Conservation (phyloP, 2,888 invertebrate species). For the Mycalesis mineus region DNA sequence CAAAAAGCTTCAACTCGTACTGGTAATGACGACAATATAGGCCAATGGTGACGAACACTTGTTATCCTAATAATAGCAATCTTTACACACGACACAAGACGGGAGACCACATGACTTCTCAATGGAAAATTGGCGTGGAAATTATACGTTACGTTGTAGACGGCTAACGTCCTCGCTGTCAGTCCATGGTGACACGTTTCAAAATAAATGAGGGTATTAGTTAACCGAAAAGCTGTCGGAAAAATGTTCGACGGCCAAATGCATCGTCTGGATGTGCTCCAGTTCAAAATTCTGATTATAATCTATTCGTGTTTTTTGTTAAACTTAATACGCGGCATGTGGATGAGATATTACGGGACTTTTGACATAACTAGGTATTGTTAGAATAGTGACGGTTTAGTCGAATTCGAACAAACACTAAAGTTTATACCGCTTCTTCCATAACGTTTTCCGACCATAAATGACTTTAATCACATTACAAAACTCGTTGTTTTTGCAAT, state of each 20-base stretch:
- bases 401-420: no score
- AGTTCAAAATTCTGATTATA: not conserved
- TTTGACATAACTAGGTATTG: no score
- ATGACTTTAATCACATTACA: no score
- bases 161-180: slow-evolving; percentile 20
- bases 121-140: slow-evolving; percentile 22
- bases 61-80: slow-evolving; percentile 3
- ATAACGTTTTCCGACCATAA: no score
- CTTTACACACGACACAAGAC: not conserved
- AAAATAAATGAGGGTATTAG: slow-evolving; percentile 28
- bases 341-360: no score
- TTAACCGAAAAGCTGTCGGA: slow-evolving; percentile 11
- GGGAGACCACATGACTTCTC: slow-evolving; percentile 13
- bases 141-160: slow-evolving; percentile 16
- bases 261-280: not conserved
- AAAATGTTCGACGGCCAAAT: not conserved
- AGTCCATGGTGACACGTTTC: slow-evolving; percentile 26
- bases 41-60: no score
- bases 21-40: no score
- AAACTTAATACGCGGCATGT: not conserved
- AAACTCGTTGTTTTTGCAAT: no score
- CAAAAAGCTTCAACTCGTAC: no score
- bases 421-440: no score
- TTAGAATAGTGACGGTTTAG: no score
- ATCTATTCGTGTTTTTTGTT: not conserved